Evolutionary conservation across 2,113 vertebrate species (phyloP).

Genomic region (Sisor rabdophorus): DNA sequence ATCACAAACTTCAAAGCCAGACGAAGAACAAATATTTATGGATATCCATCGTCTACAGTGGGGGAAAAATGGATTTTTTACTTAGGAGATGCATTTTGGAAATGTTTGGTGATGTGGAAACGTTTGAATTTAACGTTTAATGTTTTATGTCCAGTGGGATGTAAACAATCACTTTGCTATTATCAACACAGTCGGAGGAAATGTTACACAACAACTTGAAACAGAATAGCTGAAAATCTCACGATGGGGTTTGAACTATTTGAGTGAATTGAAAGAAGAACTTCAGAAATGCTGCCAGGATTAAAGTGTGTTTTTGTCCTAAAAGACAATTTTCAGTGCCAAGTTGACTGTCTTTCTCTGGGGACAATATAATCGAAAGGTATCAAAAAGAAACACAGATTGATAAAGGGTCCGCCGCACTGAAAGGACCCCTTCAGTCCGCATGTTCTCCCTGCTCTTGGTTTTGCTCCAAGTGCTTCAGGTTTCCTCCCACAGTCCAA

Average conservation of each 20-base stretch:
- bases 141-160: conserved; percentile 61
- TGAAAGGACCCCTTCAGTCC: too few relatives aligned
- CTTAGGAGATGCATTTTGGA: conserved; percentile 72
- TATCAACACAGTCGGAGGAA: conserved; percentile 67
- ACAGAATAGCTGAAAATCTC: conserved; percentile 62
- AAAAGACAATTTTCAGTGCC: neutral
- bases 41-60: conserved; percentile 68
- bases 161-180: conserved; percentile 64
- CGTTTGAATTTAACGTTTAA: conserved; percentile 64
- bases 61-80: conserved; percentile 50
- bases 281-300: neutral
- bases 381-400: too few relatives aligned
- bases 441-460: too few relatives aligned
- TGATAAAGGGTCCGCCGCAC: too few relatives aligned
- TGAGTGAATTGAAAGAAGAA: conserved; percentile 48
- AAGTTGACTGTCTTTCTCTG: neutral
- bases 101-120: conserved; percentile 67
- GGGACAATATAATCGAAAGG: neutral
- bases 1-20: conserved; percentile 70
- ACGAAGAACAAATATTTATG: conserved; percentile 73
- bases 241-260: conserved; percentile 61
- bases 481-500: too few relatives aligned
- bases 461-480: too few relatives aligned
- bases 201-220: conserved; percentile 68
- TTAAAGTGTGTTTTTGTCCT: neutral